Base-by-base conservation (phyloP, 2,888 invertebrate species). In the Polydesmus complanatus region DNA sequence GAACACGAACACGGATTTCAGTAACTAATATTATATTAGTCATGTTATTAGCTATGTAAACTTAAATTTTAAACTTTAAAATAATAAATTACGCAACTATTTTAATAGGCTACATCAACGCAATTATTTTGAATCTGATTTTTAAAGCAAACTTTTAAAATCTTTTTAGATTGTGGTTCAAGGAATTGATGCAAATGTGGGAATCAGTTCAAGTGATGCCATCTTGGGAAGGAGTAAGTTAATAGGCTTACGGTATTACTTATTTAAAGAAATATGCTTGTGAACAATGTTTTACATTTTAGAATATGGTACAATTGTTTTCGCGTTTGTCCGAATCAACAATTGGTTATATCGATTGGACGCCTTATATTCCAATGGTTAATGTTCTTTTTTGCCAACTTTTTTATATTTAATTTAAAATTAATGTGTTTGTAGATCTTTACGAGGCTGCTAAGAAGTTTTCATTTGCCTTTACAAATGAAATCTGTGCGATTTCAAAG, bases 311-410 rank as follows among this genome's bases (percentile, higher is more conserved):
- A 74, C 79, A 79, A 69, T 74, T 93, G 54, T 83, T 93, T 73
- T 79, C 88, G 0, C 79, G 83, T 54, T 74, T 89, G 54, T 85
- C 88, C 0, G 78, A 79, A 67, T 77, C 80, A 67, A 88, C 85
- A 72, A 84, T 88, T 58, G 92, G 93, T 0, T 82, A 83, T 58
- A 83, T 94, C 52, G 83, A 95, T 72, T 95, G 93, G 93, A 83
- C 84, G 64, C 87, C 88, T 0, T 80, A 90, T 70, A 79, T 90
- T 58, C 84, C 90, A n/a, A 68, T 68, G 68, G 73, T 74, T 67
- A 65, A 64, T 63, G 21, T 27, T 61, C 49, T n/a, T 54, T 48
- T 23, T 58, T 56, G 47, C 22, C 50, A 19, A 47, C 18, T 56
- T n/a, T 23, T 53, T 47, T 59, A 47, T 37, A 27, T 59, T 54